These are phyloP conservation scores for Microchrysa polita DNA, from an alignment of 2,888 invertebrate genomes.

Conservation along the genomic window DNA sequence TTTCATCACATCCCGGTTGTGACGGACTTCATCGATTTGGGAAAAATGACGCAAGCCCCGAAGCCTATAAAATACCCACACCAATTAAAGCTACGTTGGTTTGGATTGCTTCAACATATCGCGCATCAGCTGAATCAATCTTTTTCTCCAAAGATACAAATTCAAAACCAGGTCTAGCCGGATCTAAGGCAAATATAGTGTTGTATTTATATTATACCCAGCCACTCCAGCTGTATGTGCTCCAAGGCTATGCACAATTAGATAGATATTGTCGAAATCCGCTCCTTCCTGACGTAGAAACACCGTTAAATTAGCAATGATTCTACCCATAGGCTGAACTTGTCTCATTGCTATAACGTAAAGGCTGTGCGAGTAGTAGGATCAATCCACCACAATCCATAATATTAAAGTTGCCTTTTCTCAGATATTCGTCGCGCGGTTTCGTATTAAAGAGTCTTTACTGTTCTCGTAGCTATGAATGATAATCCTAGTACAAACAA, in stretches of 20 bases:
- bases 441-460: constrained; percentile 6
- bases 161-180: constrained; percentile 60
- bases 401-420: constrained; percentile 59
- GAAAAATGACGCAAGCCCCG: constrained; percentile 62
- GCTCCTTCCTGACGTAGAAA: constrained; percentile 56
- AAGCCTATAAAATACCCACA: constrained; percentile 54
- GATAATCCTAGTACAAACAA: constrained; percentile 26
- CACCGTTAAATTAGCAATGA: constrained; percentile 57
- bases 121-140: constrained; percentile 59
- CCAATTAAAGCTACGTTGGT: constrained; percentile 59
- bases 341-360: constrained; percentile 59
- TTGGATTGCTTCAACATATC: constrained; percentile 63
- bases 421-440: constrained; percentile 57
- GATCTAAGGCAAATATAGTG: constrained; percentile 62
- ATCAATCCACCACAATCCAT: constrained; percentile 61
- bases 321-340: constrained; percentile 49
- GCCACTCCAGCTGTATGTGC: constrained; percentile 64
- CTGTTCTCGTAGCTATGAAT: constrained; percentile 35
- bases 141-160: constrained; percentile 53
- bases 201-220: constrained; percentile 59
- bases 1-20: constrained; percentile 61
- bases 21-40: constrained; percentile 60
- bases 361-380: constrained; percentile 58
- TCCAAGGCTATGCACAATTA: constrained; percentile 65
- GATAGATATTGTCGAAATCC: constrained; percentile 58